A percentile compares a stretch with the other conserved stretches of the same genome.
Evolutionary conservation across 2,797 vertebrate species (phyloP).

Genomic region (Sebastes trivittatus): DNA sequence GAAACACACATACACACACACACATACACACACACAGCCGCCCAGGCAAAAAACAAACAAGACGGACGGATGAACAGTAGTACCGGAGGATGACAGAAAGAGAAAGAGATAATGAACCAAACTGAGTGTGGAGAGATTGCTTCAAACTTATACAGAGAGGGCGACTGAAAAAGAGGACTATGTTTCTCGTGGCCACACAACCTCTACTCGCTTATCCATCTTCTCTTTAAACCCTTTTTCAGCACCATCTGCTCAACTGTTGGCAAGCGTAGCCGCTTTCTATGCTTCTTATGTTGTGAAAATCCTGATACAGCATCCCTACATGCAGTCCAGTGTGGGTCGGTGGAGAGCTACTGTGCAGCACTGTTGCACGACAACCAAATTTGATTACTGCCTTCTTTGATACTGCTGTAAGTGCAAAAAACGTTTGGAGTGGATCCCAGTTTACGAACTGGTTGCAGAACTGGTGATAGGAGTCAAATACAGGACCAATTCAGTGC

Average conservation of each 20-base stretch:
- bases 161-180: conserved; percentile 4
- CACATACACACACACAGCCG: conserved; percentile 3
- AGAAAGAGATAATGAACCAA: conserved; percentile 65
- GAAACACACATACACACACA: conserved; percentile 29
- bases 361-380: background rate
- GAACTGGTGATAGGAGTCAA: background rate
- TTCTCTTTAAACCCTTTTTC: conserved; percentile 4
- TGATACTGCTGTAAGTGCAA: background rate
- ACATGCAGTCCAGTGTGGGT: background rate
- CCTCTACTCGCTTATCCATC: conserved; percentile 3
- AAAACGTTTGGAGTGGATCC: background rate
- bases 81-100: conserved; percentile 66
- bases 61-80: conserved; percentile 67
- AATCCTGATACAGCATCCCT: background rate
- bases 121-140: conserved; percentile 59
- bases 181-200: conserved; percentile 40
- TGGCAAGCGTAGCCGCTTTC: background rate
- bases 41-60: conserved; percentile 45
- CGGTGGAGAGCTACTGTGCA: background rate
- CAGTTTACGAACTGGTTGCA: background rate
- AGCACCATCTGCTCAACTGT: conserved; percentile 4
- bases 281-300: background rate
- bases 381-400: background rate
- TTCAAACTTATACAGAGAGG: conserved; percentile 40
- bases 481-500: background rate